Conservation (phyloP, 2,113 vertebrate genomes). For the Oenanthe oenanthe region DNA sequence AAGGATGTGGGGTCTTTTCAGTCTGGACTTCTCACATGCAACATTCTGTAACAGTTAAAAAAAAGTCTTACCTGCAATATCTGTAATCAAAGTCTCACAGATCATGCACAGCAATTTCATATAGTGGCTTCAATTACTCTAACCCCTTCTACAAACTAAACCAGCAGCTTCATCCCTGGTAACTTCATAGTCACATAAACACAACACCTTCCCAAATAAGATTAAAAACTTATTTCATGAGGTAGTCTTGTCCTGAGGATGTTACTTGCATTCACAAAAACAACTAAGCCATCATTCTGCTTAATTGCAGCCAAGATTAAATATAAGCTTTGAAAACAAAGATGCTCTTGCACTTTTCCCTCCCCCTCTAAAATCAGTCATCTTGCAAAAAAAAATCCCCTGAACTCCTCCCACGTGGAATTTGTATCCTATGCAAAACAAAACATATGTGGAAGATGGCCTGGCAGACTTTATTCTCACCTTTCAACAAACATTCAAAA, state of each 20-base stretch:
- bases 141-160: background rate
- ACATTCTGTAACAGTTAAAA: conserved; percentile 73
- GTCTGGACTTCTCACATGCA: conserved; percentile 76
- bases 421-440: background rate
- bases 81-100: conserved; percentile 73
- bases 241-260: background rate
- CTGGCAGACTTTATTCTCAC: background rate
- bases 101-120: conserved; percentile 54
- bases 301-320: background rate
- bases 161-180: background rate
- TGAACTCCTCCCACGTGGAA: background rate
- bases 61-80: conserved; percentile 77
- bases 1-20: conserved; percentile 66
- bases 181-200: background rate
- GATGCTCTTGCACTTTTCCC: background rate
- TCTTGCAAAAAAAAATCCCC: background rate
- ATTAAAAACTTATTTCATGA: background rate
- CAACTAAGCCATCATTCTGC: background rate
- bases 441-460: rapidly evolving
- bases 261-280: background rate
- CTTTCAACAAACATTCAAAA: background rate
- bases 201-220: background rate
- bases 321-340: background rate
- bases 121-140: background rate
- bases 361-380: background rate